Evolutionary conservation across 2,113 vertebrate genomes (phyloP).

Genomic region (Cyanoderma ruficeps): DNA sequence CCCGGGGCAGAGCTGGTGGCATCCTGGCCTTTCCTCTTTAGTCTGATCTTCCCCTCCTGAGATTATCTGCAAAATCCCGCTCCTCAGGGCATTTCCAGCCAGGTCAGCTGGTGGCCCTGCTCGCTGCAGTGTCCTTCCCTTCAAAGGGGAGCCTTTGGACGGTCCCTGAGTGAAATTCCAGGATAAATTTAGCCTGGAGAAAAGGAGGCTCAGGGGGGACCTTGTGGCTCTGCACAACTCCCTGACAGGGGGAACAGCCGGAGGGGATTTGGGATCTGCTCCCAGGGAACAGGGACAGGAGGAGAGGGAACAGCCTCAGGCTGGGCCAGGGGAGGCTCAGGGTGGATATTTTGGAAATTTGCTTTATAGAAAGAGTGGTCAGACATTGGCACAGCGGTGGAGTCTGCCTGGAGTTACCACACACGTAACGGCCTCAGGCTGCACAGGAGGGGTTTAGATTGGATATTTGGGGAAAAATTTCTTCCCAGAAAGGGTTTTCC

Average conservation of each 20-base stretch:
- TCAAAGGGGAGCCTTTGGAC: background rate
- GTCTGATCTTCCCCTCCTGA: background rate
- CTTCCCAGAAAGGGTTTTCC: too few relatives aligned
- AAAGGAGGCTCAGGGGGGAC: background rate
- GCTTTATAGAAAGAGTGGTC: background rate
- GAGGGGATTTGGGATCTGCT: background rate
- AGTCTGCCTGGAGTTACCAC: too few relatives aligned
- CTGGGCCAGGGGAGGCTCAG: background rate
- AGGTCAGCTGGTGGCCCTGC: background rate
- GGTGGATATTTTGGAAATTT: background rate
- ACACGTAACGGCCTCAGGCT: too few relatives aligned
- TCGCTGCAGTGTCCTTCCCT: background rate
- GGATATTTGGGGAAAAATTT: too few relatives aligned
- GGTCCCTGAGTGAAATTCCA: background rate
- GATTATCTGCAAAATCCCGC: background rate
- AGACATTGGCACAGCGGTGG: background rate
- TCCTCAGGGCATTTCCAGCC: background rate
- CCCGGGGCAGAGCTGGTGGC: background rate
- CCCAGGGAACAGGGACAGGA: background rate
- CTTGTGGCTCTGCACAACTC: background rate
- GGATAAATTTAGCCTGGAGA: background rate
- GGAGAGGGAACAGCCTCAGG: background rate
- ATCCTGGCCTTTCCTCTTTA: background rate
- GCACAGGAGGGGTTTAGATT: too few relatives aligned
- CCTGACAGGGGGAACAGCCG: background rate